Percentiles rank a stretch among this genome's conserved stretches.
phyloP scores from a whole-genome alignment of 2,888 invertebrate species.

The Loripinus fragilis region DNA sequence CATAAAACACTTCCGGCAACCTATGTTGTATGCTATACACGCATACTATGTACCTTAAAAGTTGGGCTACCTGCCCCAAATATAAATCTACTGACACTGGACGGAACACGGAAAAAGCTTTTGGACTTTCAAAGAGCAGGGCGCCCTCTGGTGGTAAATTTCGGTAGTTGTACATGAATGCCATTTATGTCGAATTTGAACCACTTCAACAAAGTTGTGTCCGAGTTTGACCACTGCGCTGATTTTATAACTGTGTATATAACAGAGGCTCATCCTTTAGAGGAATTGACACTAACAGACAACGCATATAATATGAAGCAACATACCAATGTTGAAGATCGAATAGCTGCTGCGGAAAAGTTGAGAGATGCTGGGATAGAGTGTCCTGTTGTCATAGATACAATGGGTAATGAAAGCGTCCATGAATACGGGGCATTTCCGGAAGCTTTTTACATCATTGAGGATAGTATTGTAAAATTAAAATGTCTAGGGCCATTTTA shows the following conservation, averaged over 20 bases:
- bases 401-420: conserved; percentile 70
- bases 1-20: no score
- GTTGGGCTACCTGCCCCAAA: conserved; percentile 48
- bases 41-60: neutral
- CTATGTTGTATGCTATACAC: no score
- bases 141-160: conserved; percentile 76
- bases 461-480: no score
- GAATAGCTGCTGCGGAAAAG: conserved; percentile 67
- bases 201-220: conserved; percentile 66
- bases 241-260: conserved; percentile 78
- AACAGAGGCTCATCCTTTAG: conserved; percentile 77
- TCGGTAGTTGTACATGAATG: conserved; percentile 79
- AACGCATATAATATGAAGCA: conserved; percentile 64
- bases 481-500: no score
- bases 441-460: conserved; percentile 75
- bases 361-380: conserved; percentile 43
- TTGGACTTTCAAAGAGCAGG: conserved; percentile 59
- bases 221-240: conserved; percentile 63
- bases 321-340: conserved; percentile 65
- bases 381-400: conserved; percentile 71
- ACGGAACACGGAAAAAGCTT: conserved; percentile 29
- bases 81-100: conserved; percentile 40
- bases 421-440: conserved; percentile 71
- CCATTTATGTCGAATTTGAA: conserved; percentile 76
- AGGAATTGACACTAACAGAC: conserved; percentile 75